A percentile compares a stretch with the other conserved stretches of the same genome.
Conservation (phyloP, 2,113 vertebrate species). For the Cepphus grylle region DNA sequence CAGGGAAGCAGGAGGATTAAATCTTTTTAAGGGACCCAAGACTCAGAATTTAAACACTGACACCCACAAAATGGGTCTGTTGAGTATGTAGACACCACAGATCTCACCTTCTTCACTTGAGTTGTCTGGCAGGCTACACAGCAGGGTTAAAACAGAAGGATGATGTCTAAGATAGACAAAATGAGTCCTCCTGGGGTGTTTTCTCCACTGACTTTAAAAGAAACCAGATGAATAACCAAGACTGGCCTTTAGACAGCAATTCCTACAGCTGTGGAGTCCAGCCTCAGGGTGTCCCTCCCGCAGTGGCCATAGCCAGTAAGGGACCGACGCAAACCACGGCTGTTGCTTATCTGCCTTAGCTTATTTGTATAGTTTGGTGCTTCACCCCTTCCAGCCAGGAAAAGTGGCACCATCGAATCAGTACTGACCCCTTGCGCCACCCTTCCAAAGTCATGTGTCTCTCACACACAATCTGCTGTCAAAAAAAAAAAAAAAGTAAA, state of each 20-base stretch:
- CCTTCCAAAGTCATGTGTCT: not conserved
- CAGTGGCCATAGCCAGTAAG: not conserved
- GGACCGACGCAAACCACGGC: not conserved
- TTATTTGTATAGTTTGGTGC: not conserved
- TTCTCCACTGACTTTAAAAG: not conserved
- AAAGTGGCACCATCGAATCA: not conserved
- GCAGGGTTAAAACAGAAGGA: not conserved
- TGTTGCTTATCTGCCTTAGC: not conserved
- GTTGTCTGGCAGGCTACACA: fast-evolving
- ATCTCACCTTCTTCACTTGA: not conserved
- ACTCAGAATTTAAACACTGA: not conserved
- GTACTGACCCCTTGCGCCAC: not conserved
- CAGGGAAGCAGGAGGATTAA: not conserved
- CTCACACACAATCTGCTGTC: not conserved
- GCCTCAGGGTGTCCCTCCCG: not conserved
- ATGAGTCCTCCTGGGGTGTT: not conserved
- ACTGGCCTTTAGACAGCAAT: not conserved
- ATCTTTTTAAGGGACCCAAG: not conserved
- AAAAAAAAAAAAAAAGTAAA: not conserved
- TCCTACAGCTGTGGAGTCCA: not conserved
- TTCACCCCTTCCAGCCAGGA: not conserved
- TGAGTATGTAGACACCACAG: not conserved
- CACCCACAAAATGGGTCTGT: not conserved
- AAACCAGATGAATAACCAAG: not conserved
- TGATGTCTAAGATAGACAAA: not conserved